Conservation (phyloP, 2,888 invertebrate species). For the Choreutis nemorana region DNA sequence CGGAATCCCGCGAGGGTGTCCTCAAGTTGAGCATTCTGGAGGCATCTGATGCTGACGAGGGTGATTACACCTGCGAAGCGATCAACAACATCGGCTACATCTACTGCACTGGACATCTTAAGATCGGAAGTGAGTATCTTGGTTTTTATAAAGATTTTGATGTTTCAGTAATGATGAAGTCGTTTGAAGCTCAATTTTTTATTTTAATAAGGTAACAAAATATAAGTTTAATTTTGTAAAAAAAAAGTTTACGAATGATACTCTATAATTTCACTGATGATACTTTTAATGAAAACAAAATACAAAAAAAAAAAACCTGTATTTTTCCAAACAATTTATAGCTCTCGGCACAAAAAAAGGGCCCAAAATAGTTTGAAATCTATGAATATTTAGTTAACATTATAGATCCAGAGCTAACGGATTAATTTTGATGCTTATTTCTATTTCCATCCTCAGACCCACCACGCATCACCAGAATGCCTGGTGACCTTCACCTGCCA, state of each 20-base stretch:
- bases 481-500: conserved; percentile 87
- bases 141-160: neutral
- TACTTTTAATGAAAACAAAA: neutral
- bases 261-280: neutral
- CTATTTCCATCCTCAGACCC: conserved; percentile 69
- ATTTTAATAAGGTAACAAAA: neutral
- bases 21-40: conserved; percentile 89
- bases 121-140: conserved; percentile 81
- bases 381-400: too few relatives aligned
- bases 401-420: too few relatives aligned
- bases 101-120: conserved; percentile 85
- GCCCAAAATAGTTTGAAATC: too few relatives aligned
- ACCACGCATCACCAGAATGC: conserved; percentile 90
- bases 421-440: neutral
- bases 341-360: too few relatives aligned
- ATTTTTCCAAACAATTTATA: neutral
- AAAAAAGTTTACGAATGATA: neutral
- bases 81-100: conserved; percentile 92
- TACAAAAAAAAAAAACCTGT: neutral
- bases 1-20: conserved; percentile 74
- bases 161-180: neutral
- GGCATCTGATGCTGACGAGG: conserved; percentile 89
- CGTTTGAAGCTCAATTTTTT: neutral
- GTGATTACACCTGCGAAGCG: conserved; percentile 96
- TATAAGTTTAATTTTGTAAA: neutral